These are phyloP conservation scores for Dicrurus megarhynchus DNA, from an alignment of 2,113 vertebrate species.

Conservation along the genomic window DNA sequence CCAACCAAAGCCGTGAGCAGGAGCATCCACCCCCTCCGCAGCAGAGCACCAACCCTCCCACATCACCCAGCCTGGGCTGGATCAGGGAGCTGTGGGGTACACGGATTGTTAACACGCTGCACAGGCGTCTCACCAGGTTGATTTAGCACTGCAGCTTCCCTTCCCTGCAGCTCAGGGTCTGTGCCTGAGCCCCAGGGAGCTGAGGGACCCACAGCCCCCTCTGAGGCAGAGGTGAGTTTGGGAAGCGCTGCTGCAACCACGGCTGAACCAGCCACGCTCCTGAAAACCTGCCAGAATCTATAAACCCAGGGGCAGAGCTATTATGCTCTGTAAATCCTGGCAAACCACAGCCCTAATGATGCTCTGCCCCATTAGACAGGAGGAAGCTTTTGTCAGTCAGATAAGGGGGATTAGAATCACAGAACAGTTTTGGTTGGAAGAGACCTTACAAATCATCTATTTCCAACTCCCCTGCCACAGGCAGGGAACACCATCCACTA, in stretches of 20 bases:
- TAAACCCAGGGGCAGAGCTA: background rate
- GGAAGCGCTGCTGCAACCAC: background rate
- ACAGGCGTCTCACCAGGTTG: background rate
- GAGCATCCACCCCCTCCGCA: background rate
- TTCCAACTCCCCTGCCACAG: background rate
- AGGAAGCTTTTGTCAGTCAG: background rate
- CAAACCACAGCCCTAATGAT: background rate
- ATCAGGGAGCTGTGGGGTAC: background rate
- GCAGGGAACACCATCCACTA: background rate
- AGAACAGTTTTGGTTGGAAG: background rate
- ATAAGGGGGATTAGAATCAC: background rate
- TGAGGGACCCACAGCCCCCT: background rate
- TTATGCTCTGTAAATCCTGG: background rate
- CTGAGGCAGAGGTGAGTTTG: background rate
- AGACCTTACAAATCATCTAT: background rate
- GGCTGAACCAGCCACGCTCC: background rate
- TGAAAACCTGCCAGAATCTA: slow-evolving; percentile 1
- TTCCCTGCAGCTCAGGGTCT: background rate
- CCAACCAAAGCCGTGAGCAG: background rate
- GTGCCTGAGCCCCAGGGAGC: rapidly evolving
- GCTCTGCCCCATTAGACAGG: background rate
- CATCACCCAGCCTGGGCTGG: background rate
- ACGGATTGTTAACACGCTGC: rapidly evolving
- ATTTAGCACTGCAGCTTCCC: background rate
- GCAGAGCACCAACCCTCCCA: rapidly evolving